Evolutionary conservation across 2,113 vertebrate genomes (phyloP).

Genomic region (Microtus richardsoni): DNA sequence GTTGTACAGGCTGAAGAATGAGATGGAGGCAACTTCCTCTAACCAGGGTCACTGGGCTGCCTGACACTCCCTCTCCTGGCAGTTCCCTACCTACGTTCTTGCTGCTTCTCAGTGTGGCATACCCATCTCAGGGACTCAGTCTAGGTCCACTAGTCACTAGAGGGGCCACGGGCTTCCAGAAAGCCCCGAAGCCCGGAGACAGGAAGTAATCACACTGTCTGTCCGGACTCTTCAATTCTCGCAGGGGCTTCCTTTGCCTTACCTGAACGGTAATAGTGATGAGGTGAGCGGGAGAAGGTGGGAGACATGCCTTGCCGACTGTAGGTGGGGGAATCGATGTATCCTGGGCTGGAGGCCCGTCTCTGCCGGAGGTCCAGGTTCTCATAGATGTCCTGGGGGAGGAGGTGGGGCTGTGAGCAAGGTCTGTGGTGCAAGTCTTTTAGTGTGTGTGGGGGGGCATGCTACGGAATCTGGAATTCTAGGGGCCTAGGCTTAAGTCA

Average conservation of each 20-base stretch:
- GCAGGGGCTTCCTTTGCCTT: conserved; percentile 64
- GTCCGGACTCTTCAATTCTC: background rate
- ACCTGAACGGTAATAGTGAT: conserved; percentile 96
- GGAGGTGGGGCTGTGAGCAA: background rate
- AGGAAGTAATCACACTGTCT: background rate
- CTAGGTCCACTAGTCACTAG: background rate
- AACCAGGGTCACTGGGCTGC: background rate
- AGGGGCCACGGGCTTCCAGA: background rate
- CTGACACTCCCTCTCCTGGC: background rate
- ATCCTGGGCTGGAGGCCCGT: conserved; percentile 95
- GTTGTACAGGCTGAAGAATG: too few species aligned
- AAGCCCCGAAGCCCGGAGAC: background rate
- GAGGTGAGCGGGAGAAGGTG: conserved; percentile 94
- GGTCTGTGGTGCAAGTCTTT: background rate
- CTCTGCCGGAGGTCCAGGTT: conserved; percentile 94
- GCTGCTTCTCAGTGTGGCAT: background rate
- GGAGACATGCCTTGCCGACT: conserved; percentile 96
- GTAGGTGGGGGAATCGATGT: conserved; percentile 95
- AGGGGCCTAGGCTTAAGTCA: background rate
- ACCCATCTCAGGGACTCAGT: background rate
- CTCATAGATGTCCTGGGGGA: conserved; percentile 94
- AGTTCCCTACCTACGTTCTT: background rate
- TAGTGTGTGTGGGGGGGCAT: background rate
- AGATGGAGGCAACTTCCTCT: background rate
- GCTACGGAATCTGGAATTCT: background rate